Conservation (phyloP, 2,113 vertebrate genomes). For the Anser brachyrhynchus region DNA sequence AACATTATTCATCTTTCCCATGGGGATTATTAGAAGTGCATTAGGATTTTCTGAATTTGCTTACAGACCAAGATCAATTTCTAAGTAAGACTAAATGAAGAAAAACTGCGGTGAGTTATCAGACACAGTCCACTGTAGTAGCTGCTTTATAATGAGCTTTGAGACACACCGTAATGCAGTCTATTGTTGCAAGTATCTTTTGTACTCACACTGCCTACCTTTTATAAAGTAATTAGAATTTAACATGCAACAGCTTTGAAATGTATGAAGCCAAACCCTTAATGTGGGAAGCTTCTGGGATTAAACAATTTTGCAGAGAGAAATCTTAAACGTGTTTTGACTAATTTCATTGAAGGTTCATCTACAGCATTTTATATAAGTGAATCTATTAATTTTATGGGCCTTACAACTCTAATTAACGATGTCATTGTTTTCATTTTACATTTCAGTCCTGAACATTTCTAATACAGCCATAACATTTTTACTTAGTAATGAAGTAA, state of each 20-base stretch:
- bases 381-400: constrained; percentile 19
- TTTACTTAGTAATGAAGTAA: not conserved
- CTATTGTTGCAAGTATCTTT: constrained; percentile 44
- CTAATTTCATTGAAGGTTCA: constrained; percentile 37
- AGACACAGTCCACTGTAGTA: constrained; percentile 2
- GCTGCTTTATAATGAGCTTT: constrained; percentile 37
- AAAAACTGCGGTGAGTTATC: constrained; percentile 22
- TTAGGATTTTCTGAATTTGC: constrained; percentile 16
- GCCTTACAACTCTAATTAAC: constrained; percentile 24
- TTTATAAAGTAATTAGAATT: constrained; percentile 48
- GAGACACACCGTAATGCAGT: not conserved
- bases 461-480: not conserved
- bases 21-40: not conserved
- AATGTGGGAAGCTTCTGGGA: constrained; percentile 46
- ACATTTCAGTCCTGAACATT: not conserved
- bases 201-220: not conserved
- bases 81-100: constrained; percentile 33
- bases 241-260: not conserved
- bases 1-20: constrained; percentile 3
- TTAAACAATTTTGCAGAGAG: constrained; percentile 10
- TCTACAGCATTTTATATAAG: not conserved
- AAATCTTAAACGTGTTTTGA: constrained; percentile 53
- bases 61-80: constrained; percentile 46
- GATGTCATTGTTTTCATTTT: constrained; percentile 9
- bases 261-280: constrained; percentile 12